Evolutionary conservation across 2,797 vertebrate species (phyloP).

Genomic region (Sylvia borin): DNA sequence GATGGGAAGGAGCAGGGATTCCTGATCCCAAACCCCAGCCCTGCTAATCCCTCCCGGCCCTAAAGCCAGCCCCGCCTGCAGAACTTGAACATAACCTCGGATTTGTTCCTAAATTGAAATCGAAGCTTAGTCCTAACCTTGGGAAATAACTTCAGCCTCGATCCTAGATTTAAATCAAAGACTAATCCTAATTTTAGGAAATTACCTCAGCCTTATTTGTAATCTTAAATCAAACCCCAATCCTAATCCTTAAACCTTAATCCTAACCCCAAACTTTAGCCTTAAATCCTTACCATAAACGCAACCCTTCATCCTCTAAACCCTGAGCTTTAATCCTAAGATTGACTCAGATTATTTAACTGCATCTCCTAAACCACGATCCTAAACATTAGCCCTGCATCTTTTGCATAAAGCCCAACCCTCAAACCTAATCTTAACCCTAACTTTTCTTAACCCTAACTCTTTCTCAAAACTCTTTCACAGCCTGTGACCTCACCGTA

Average conservation of each 20-base stretch:
- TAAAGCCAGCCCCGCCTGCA: neutral
- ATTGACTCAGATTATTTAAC: neutral
- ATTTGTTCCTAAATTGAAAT: fast-evolving
- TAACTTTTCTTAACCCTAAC: neutral
- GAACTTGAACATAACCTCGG: too few relatives aligned
- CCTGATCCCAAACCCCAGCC: neutral
- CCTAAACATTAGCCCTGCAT: neutral
- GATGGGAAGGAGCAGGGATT: fast-evolving
- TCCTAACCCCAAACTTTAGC: neutral
- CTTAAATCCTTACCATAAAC: neutral
- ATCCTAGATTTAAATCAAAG: neutral
- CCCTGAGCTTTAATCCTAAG: neutral
- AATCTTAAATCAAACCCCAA: neutral
- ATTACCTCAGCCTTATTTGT: neutral
- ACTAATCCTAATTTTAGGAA: neutral
- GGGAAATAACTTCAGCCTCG: neutral
- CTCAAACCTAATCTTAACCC: neutral
- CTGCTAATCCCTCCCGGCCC: neutral
- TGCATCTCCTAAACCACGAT: too few relatives aligned
- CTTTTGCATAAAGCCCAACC: fast-evolving
- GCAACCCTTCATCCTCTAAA: neutral
- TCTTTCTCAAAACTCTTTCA: neutral
- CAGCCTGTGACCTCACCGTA: neutral
- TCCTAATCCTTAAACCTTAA: neutral
- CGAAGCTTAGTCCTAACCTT: neutral